These are phyloP conservation scores for Sternotherus odoratus DNA, from an alignment of 2,797 vertebrate genomes.

Conservation along the genomic window DNA sequence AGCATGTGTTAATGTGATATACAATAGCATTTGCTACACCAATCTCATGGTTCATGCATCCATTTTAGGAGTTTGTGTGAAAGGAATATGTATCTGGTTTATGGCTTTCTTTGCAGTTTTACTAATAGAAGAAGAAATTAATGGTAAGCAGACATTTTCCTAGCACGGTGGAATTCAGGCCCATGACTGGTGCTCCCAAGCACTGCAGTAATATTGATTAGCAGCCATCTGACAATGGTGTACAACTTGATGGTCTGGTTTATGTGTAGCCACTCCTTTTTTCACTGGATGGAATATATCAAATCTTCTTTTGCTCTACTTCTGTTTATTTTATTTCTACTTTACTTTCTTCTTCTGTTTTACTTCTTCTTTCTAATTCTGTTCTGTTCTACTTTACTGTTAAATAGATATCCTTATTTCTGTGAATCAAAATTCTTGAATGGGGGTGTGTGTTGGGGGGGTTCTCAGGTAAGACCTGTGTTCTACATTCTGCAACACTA, in stretches of 20 bases:
- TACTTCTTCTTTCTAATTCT: too few species aligned
- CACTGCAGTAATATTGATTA: too few species aligned
- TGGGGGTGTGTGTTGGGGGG: rapidly evolving
- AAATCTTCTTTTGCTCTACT: background rate
- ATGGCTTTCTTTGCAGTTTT: background rate
- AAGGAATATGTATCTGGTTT: background rate
- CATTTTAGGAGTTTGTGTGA: background rate
- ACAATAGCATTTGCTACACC: background rate
- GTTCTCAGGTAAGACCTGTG: background rate
- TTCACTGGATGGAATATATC: background rate
- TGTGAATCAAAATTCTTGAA: background rate
- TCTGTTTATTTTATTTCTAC: too few species aligned
- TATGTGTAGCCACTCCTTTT: background rate
- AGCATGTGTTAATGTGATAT: background rate
- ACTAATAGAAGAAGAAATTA: background rate
- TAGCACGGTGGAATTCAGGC: too few species aligned
- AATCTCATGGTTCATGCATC: rapidly evolving
- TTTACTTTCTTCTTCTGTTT: too few species aligned
- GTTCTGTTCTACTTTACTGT: too few species aligned
- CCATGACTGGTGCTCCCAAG: too few species aligned
- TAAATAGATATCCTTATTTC: background rate
- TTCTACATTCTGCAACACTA: background rate
- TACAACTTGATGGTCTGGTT: background rate
- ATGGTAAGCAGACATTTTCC: background rate
- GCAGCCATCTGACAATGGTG: too few species aligned